Evolutionary conservation across 1,140 invertebrate species (phyloP).

Genomic region (Andrena cerasifolii): DNA sequence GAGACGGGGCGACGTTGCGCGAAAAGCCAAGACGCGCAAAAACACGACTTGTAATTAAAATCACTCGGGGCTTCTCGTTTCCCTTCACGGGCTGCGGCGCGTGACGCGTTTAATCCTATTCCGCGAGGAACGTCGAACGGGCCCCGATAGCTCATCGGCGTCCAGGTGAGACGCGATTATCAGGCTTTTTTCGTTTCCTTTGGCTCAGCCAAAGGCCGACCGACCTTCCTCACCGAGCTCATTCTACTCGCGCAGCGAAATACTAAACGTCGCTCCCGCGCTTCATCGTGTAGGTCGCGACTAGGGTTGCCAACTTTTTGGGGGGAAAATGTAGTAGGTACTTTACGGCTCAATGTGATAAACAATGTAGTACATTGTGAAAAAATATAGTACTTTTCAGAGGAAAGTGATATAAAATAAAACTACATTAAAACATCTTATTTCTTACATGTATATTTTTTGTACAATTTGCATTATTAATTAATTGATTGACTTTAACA

Average conservation of each 20-base stretch:
- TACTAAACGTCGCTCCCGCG: constrained; percentile 41
- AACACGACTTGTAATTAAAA: constrained; percentile 37
- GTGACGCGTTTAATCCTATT: constrained; percentile 49
- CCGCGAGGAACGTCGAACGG: constrained; percentile 32
- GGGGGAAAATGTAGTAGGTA: no score
- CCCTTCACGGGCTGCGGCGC: constrained; percentile 34
- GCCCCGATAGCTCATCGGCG: constrained; percentile 31
- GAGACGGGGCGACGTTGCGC: neutral
- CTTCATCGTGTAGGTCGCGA: constrained; percentile 57
- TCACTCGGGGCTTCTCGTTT: constrained; percentile 34
- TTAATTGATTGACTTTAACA: no score
- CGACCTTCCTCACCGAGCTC: constrained; percentile 36
- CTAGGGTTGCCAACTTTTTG: no score
- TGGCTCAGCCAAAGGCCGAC: neutral
- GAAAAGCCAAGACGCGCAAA: constrained; percentile 29
- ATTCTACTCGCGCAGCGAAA: constrained; percentile 56
- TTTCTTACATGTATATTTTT: no score
- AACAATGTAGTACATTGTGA: no score
- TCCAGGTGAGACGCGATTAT: constrained; percentile 42
- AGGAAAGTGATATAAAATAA: no score
- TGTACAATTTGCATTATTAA: no score
- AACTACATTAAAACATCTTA: no score
- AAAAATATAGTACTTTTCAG: no score
- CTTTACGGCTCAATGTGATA: no score
- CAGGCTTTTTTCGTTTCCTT: constrained; percentile 26